phyloP scores from a whole-genome alignment of 2,888 invertebrate species.

The Criorhina ranunculi region DNA sequence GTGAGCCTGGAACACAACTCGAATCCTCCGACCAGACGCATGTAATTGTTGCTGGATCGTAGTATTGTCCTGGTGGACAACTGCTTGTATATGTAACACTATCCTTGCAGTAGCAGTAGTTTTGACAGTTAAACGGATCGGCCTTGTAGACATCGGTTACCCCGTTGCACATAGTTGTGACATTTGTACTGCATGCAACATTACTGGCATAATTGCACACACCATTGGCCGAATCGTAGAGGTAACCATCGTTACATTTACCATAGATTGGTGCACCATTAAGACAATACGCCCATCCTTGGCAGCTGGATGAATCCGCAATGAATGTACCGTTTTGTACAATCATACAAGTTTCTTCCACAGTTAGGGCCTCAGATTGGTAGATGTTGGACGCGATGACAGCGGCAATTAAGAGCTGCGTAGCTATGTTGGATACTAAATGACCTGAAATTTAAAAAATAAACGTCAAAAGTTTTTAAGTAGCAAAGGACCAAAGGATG shows the following conservation, averaged over 20 bases:
- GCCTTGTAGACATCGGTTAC: conserved; percentile 22
- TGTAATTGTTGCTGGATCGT: conserved; percentile 50
- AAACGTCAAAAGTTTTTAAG: background rate
- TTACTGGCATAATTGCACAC: conserved; percentile 29
- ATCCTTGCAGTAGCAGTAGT: conserved; percentile 46
- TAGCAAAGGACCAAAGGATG: background rate
- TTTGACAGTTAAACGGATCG: conserved; percentile 46
- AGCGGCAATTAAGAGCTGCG: conserved; percentile 6
- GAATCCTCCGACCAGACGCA: conserved; percentile 77
- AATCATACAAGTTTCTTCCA: conserved; percentile 78
- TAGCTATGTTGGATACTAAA: background rate
- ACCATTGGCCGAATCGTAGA: conserved; percentile 77
- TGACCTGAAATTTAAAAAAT: conserved; percentile 24
- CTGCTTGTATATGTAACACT: background rate
- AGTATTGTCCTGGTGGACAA: conserved; percentile 36
- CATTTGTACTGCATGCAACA: conserved; percentile 26
- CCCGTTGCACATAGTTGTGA: conserved; percentile 39
- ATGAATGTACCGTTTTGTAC: conserved; percentile 79
- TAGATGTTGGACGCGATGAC: conserved; percentile 12
- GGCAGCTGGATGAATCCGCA: conserved; percentile 81
- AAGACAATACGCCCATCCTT: conserved; percentile 80
- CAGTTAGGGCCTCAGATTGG: conserved; percentile 8
- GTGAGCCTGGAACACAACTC: conserved; percentile 79
- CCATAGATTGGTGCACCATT: conserved; percentile 78
- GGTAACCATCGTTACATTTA: conserved; percentile 77